A percentile compares a stretch with the other conserved stretches of the same genome.
Evolutionary conservation across 30 jellyfish, hydroid and myxozoan species (phyloP).

Genomic region (Chironex yamaguchii): DNA sequence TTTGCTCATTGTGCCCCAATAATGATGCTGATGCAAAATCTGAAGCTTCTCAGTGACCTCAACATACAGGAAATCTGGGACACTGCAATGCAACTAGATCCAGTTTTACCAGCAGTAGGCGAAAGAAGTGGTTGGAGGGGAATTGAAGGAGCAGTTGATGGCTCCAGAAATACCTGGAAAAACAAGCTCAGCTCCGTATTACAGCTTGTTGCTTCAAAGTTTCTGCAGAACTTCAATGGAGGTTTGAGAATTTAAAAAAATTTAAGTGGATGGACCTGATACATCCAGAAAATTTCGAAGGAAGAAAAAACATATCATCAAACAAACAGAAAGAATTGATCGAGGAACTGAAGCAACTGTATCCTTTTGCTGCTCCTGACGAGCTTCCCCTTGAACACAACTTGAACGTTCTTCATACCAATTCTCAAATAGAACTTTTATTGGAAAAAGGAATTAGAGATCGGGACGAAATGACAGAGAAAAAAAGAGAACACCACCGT

Average conservation of each 20-base stretch:
- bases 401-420: slow-evolving; percentile 8
- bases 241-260: slow-evolving; percentile 44
- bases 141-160: slow-evolving; percentile 27
- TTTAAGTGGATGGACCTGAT: slow-evolving; percentile 46
- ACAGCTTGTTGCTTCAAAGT: slow-evolving; percentile 3
- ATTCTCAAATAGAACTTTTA: slow-evolving; percentile 8
- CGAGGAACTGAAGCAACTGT: neutral
- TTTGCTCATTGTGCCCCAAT: slow-evolving; percentile 49
- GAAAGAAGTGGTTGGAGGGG: slow-evolving; percentile 43
- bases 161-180: slow-evolving; percentile 38
- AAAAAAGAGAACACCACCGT: slow-evolving; percentile 1
- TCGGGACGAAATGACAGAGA: slow-evolving; percentile 11
- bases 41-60: slow-evolving; percentile 15
- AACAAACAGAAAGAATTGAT: slow-evolving; percentile 37
- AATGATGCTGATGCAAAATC: slow-evolving; percentile 48
- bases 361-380: slow-evolving; percentile 43
- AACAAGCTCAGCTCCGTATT: neutral
- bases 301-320: slow-evolving; percentile 8
- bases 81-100: slow-evolving; percentile 40
- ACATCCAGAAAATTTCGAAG: slow-evolving; percentile 51
- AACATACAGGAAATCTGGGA: slow-evolving; percentile 7
- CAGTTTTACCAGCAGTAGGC: slow-evolving; percentile 34
- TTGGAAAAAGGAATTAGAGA: slow-evolving; percentile 12
- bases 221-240: slow-evolving; percentile 28
- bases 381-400: neutral